Conservation (phyloP, 2,888 invertebrate species). For the Cheilosia pagana region DNA sequence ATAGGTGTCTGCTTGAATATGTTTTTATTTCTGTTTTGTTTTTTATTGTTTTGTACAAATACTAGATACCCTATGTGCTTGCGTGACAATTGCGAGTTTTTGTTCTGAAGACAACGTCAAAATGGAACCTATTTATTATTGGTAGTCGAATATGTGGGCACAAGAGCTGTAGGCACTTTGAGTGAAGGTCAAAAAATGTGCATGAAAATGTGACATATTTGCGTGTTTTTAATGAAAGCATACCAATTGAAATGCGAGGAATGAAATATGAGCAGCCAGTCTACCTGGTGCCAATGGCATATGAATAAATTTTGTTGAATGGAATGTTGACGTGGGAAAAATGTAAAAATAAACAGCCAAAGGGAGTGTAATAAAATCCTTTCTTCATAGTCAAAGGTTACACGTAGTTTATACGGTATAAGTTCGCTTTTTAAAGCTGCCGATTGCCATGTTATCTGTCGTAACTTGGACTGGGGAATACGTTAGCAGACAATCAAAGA, state of each 20-base stretch:
- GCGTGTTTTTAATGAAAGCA: constrained; percentile 5
- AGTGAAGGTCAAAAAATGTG: constrained; percentile 26
- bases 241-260: background rate
- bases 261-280: constrained; percentile 14
- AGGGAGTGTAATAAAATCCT: too few species aligned
- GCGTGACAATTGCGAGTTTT: constrained; percentile 45
- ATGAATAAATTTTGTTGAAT: background rate
- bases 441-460: too few species aligned
- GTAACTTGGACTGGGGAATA: too few species aligned
- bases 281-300: constrained; percentile 11
- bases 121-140: constrained; percentile 10
- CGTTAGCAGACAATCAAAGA: too few species aligned
- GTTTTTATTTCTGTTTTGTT: background rate
- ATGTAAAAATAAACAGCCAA: too few species aligned
- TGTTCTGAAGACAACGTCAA: background rate
- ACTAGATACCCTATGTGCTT: constrained; percentile 16
- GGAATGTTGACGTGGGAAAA: too few species aligned
- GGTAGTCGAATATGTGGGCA: background rate
- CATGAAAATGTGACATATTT: constrained; percentile 19
- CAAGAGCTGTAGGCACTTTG: background rate
- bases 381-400: too few species aligned
- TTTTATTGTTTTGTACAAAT: background rate
- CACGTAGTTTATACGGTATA: too few species aligned
- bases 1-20: background rate
- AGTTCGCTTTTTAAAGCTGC: background rate